phyloP scores from a whole-genome alignment of 1,140 invertebrate species.

The Drosophila sp. region DNA sequence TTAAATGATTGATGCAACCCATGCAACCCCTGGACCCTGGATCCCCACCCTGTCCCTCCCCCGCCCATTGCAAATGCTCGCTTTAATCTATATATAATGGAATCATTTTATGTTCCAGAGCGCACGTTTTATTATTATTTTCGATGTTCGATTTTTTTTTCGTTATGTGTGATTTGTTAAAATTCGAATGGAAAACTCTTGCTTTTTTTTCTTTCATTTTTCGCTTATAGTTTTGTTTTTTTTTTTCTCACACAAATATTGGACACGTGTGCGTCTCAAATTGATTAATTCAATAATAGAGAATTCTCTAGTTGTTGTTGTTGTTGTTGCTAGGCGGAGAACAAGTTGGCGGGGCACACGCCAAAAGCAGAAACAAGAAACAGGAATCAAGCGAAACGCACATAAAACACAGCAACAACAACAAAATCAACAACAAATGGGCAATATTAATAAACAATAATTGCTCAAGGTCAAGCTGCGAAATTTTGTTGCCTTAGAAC shows the following conservation, averaged over 20 bases:
- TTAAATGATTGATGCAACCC: constrained; percentile 25
- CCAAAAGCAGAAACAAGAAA: constrained; percentile 38
- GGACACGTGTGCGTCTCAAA: constrained; percentile 55
- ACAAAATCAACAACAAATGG: constrained; percentile 27
- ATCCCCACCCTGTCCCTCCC: not conserved
- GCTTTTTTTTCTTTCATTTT: not conserved
- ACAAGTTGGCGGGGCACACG: constrained; percentile 43
- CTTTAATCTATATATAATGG: no score
- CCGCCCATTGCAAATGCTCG: not conserved
- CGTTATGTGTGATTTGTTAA: not conserved
- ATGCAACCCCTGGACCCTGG: not conserved
- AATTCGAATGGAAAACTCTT: constrained; percentile 35
- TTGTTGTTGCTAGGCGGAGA: constrained; percentile 37
- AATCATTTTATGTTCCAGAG: constrained; percentile 38
- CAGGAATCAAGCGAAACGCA: constrained; percentile 46
- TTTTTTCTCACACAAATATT: constrained; percentile 25
- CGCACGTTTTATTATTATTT: constrained; percentile 40
- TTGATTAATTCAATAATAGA: constrained; percentile 56
- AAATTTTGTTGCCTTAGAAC: constrained; percentile 58
- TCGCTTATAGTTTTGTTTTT: not conserved
- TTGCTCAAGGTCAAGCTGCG: constrained; percentile 65
- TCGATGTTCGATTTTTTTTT: constrained; percentile 31
- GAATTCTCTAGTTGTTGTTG: constrained; percentile 27
- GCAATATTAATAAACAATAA: constrained; percentile 73
- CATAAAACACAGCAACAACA: constrained; percentile 33